Conservation (phyloP, 2,888 invertebrate species). For the Microctonus hyperodae region DNA sequence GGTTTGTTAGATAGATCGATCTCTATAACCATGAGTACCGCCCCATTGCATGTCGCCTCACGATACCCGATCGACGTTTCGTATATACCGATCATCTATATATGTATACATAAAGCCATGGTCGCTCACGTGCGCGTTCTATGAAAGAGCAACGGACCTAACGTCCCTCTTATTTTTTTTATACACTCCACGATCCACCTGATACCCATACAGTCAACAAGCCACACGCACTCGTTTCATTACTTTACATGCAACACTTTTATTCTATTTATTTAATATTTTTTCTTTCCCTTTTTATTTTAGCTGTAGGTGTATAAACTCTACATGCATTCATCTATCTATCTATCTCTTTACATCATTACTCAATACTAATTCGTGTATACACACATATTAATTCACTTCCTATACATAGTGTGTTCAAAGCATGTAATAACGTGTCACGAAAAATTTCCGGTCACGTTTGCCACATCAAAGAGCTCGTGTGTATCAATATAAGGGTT, state of each 20-base stretch:
- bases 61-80: constrained; percentile 50
- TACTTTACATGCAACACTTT: too few species aligned
- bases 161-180: constrained; percentile 30
- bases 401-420: constrained; percentile 36
- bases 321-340: too few species aligned
- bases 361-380: constrained; percentile 46
- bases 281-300: constrained; percentile 30
- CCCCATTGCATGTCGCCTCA: constrained; percentile 49
- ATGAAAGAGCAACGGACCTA: constrained; percentile 39
- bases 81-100: constrained; percentile 41
- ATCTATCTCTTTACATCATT: constrained; percentile 39
- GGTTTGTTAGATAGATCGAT: constrained; percentile 53
- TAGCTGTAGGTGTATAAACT: neutral
- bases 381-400: constrained; percentile 37
- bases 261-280: too few species aligned
- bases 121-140: constrained; percentile 42
- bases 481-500: neutral
- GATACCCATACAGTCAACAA: constrained; percentile 43
- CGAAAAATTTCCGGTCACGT: constrained; percentile 36
- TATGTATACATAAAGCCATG: too few species aligned
- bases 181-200: constrained; percentile 46
- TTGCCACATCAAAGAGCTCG: neutral
- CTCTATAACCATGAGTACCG: constrained; percentile 43
- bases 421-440: constrained; percentile 48
- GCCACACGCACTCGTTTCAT: constrained; percentile 45